Percentiles rank a stretch among this genome's conserved stretches.
Evolutionary conservation across 2,797 vertebrate species (phyloP).

Genomic region (Sebastes vulpes): DNA sequence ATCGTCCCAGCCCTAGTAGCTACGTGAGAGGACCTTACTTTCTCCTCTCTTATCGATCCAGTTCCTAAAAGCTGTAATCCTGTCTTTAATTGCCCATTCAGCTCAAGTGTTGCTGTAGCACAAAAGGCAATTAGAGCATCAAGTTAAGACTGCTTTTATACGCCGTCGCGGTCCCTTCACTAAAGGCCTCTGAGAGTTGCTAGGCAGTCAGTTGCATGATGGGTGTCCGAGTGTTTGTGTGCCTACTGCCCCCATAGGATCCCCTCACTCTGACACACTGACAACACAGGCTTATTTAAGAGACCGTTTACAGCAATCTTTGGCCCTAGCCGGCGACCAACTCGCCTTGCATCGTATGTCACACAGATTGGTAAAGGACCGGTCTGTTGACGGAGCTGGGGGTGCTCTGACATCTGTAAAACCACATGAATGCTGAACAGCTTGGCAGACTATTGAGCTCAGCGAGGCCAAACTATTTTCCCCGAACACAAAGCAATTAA

Average conservation of each 20-base stretch:
- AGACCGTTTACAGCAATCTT: constrained; percentile 26
- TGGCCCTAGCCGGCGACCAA: not conserved
- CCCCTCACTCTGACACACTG: constrained; percentile 24
- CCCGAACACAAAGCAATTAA: constrained; percentile 65
- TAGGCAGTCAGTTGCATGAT: not conserved
- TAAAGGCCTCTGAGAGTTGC: constrained; percentile 26
- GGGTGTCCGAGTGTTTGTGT: not conserved
- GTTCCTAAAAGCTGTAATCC: constrained; percentile 34
- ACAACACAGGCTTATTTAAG: constrained; percentile 14
- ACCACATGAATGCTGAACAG: constrained; percentile 34
- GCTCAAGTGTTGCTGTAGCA: constrained; percentile 25
- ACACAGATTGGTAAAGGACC: not conserved
- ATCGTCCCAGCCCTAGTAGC: not conserved
- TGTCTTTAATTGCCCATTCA: constrained; percentile 8
- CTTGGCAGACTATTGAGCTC: constrained; percentile 16
- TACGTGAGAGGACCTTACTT: not conserved
- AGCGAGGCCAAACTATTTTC: constrained; percentile 37
- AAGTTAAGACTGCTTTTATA: constrained; percentile 26
- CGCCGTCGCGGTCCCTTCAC: not conserved
- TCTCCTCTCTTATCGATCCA: constrained; percentile 13
- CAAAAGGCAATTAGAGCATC: constrained; percentile 46
- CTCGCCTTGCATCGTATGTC: not conserved
- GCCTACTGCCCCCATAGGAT: not conserved
- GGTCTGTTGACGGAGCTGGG: not conserved
- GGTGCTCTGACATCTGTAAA: not conserved